Percentiles rank a stretch among this genome's conserved stretches.
Conservation (phyloP, 2,113 vertebrate genomes). For the Melospiza melodia region DNA sequence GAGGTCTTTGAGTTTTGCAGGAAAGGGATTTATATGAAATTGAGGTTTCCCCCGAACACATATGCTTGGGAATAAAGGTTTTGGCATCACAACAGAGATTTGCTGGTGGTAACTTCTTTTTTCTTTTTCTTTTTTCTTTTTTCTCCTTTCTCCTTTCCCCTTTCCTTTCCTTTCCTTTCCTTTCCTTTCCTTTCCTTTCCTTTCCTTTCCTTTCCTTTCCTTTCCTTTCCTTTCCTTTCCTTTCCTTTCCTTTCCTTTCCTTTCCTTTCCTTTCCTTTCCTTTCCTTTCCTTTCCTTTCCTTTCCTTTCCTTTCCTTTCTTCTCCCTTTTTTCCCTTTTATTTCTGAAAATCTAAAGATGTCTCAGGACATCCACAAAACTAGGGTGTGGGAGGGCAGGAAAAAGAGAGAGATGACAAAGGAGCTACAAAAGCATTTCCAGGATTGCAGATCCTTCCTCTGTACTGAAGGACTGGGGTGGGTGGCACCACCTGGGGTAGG, state of each 20-base stretch:
- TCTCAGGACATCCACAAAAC: neutral
- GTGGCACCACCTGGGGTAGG: neutral
- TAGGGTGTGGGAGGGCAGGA: neutral
- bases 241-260: too few relatives aligned
- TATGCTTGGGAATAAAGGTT: neutral
- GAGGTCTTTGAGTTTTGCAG: neutral
- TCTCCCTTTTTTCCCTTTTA: neutral
- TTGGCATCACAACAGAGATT: neutral
- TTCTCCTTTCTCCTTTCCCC: neutral
- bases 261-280: too few relatives aligned
- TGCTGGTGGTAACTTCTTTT: neutral
- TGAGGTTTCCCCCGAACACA: accelerated
- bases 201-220: too few relatives aligned
- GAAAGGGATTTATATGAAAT: neutral
- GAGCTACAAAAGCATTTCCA: neutral
- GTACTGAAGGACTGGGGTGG: accelerated
- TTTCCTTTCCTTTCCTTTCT: too few relatives aligned
- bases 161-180: too few relatives aligned
- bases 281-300: too few relatives aligned
- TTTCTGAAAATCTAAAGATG: neutral
- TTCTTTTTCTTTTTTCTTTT: too few relatives aligned
- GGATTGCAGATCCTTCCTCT: neutral
- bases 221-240: too few relatives aligned
- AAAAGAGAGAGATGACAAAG: neutral
- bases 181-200: too few relatives aligned